Evolutionary conservation across 2,888 invertebrate genomes (phyloP).

Genomic region (Cheilosia pagana): DNA sequence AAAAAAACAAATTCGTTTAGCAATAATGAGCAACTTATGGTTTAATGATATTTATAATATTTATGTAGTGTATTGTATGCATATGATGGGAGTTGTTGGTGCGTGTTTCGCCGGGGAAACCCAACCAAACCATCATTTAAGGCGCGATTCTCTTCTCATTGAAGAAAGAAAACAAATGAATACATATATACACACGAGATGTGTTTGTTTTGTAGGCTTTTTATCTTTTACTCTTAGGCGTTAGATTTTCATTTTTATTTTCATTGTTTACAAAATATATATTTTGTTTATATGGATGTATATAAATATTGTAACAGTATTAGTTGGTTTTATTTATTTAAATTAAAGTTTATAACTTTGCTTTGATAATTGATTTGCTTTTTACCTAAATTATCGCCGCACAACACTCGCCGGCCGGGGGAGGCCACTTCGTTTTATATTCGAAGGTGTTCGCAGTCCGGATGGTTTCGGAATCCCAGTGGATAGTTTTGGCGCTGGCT

Average conservation of each 20-base stretch:
- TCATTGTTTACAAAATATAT: conserved; percentile 65
- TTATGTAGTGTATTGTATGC: conserved; percentile 48
- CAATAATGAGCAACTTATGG: conserved; percentile 38
- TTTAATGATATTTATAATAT: conserved; percentile 62
- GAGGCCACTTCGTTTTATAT: conserved; percentile 81
- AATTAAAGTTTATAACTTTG: conserved; percentile 44
- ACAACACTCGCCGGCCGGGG: conserved; percentile 81
- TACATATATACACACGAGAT: conserved; percentile 55
- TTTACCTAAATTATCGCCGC: conserved; percentile 78
- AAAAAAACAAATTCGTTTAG: conserved; percentile 26
- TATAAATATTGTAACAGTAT: conserved; percentile 60
- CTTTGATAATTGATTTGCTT: conserved; percentile 15
- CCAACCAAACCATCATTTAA: conserved; percentile 59
- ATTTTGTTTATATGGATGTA: conserved; percentile 48
- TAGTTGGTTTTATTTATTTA: conserved; percentile 41
- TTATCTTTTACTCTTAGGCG: conserved; percentile 26
- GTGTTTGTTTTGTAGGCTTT: conserved; percentile 30
- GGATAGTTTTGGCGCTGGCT: conserved; percentile 77
- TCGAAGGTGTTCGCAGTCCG: conserved; percentile 81
- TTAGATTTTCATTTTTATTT: conserved; percentile 7
- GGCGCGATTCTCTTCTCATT: conserved; percentile 57
- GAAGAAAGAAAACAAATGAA: conserved; percentile 55
- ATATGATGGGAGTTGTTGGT: conserved; percentile 51
- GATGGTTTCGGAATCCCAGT: conserved; percentile 82
- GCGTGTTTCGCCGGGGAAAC: conserved; percentile 29